Evolutionary conservation across 1,140 invertebrate genomes (phyloP), one percentile per base, ranked within the genome.

Genomic region (Chrysopa pallens): DNA sequence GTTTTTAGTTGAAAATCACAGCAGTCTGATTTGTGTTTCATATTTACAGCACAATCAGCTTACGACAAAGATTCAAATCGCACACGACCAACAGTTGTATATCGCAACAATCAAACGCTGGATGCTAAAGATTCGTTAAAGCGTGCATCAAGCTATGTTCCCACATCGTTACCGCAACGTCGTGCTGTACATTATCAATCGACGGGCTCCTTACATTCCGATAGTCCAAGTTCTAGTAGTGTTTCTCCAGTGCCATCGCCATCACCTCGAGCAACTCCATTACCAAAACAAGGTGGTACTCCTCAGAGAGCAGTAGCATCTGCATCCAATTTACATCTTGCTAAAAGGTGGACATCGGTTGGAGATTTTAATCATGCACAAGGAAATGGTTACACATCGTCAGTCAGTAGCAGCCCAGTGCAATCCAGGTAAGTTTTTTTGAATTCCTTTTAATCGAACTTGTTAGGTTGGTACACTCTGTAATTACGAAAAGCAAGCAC

Each of bases 301-400:
- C 43, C 46, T 35, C 44, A 58, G 50, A 63, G 58, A 42, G 55
- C 57, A 40, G 57, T 57, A 36, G 46, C 60, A 29, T 58, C 60
- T 55, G 50, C 57, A 48, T 61, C 60, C 44, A 58, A 56, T 48
- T 64, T 55, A 44, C 48, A 63, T 31, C 52, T 65, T 50, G 75
- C 76, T 38, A 88, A 87, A 67, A 63, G 83, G 44, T 89, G 84
- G 84, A 84, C 71, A 50, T 85, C 81, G 4, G 86, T 82, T 0
- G 80, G 80, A 33, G 83, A 87, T 61, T 87, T 86, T 53, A 68
- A 53, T 43, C 40, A 52, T 38, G 39, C 33, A 23, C 29, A 50
- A 29, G 43, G 36, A 15, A 52, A 43, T 43, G 44, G 48, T 48
- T 52, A 49, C 47, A 49, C 40, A 57, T 56, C 42, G 59, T 57